These are phyloP conservation scores for Lamellibrachia satsuma DNA, from an alignment of 2,888 invertebrate genomes.

Conservation along the genomic window DNA sequence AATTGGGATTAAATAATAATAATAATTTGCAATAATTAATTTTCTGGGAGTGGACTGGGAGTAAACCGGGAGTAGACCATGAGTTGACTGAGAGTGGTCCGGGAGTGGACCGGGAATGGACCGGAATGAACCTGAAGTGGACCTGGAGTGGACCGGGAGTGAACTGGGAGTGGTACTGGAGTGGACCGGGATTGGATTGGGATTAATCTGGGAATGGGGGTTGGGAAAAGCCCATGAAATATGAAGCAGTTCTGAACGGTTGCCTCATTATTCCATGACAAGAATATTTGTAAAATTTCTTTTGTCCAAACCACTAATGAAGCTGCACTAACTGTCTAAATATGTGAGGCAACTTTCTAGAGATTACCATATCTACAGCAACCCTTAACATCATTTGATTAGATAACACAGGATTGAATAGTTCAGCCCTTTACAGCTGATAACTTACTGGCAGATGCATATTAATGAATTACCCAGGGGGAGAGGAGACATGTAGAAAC, in stretches of 20 bases:
- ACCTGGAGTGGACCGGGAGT: background rate
- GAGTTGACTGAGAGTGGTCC: background rate
- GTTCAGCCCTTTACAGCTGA: background rate
- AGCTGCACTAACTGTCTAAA: background rate
- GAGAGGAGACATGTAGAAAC: background rate
- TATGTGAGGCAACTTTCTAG: background rate
- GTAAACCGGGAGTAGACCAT: too few relatives aligned
- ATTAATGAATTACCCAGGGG: background rate
- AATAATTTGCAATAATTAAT: too few relatives aligned
- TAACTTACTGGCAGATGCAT: slow-evolving; percentile 17
- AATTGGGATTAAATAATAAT: too few relatives aligned
- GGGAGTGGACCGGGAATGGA: background rate
- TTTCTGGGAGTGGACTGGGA: background rate
- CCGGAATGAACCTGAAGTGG: background rate
- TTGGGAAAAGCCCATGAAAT: too few relatives aligned
- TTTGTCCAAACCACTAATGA: background rate
- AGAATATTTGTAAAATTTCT: background rate
- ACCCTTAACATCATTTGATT: background rate
- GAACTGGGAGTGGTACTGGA: background rate
- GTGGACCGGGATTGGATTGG: background rate
- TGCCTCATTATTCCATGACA: background rate
- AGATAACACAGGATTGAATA: background rate
- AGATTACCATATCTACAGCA: background rate
- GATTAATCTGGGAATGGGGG: too few relatives aligned
- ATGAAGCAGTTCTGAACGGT: background rate